Evolutionary conservation across 2,888 invertebrate species (phyloP), one percentile per base, ranked within the genome.

Genomic region (Pogonocherus hispidulus): DNA sequence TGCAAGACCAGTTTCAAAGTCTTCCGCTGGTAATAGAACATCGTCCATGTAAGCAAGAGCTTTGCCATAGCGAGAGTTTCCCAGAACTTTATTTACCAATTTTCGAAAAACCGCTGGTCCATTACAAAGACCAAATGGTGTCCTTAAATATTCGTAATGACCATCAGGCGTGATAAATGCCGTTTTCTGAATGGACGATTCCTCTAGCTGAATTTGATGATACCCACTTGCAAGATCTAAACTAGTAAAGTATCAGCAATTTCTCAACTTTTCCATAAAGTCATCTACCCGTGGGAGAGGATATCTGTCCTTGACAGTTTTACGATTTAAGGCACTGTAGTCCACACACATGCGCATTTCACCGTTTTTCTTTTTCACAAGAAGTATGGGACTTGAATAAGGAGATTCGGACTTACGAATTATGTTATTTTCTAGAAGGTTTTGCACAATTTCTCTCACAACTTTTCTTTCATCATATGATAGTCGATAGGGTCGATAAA

Each of bases 1-100:
- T 41, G 47, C 46, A 4, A 71, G 22, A 3, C 71, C 71, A 35
- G 32, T 47, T 51, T 69, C 22, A 14, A 71, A 20, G 11, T 54
- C 49, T 18, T 20, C 27, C 9, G 54, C 16, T 2, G 73, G 71
- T 52, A 68, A 16, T 19, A 75, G 41, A 5, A 76, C 51, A 32
- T 71, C 68, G 23, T 75, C 72, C 67, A 74, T 62, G 22, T 75
- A 69, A 1, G 62, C 64, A 37, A 75, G 16, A 16, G 55, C 64
- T n/a, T 57, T 49, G 6, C 59, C 54, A 35, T 64, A 65, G 19
- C 67, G 32, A n/a, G 69, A 14, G 6, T 55, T 55, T 22, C 67
- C 70, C 16, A 68, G 44, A 41, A 70, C 57, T 27, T 49, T 70
- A 51, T 68, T 62, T 3, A 52, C 18, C 4, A n/a, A 2, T 19